These are phyloP conservation scores for Linyphia triangularis DNA, from an alignment of 2,888 invertebrate genomes.

Conservation along the genomic window DNA sequence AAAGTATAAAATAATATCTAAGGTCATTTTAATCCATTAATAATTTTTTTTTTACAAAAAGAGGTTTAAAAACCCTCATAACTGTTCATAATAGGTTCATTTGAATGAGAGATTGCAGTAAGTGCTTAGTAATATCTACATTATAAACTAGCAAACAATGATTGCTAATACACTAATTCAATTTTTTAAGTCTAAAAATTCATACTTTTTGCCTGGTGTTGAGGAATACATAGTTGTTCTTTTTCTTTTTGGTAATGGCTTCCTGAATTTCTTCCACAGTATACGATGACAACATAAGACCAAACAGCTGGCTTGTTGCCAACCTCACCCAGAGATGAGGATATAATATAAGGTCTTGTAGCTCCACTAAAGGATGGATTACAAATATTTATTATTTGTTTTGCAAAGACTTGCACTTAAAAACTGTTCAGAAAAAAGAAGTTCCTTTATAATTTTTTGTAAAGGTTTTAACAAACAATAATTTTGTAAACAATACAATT, in stretches of 20 bases:
- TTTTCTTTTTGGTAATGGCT: slow-evolving; percentile 56
- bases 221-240: slow-evolving; percentile 35
- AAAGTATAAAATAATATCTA: no score
- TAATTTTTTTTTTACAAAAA: no score
- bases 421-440: background rate
- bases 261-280: slow-evolving; percentile 83
- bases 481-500: no score
- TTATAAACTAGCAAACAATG: no score
- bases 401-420: background rate
- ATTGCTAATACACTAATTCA: no score
- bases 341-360: slow-evolving; percentile 84
- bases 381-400: no score
- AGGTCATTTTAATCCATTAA: no score
- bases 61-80: no score
- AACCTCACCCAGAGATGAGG: slow-evolving; percentile 93
- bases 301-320: slow-evolving; percentile 87
- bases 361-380: slow-evolving; percentile 36
- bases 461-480: background rate
- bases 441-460: background rate
- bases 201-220: slow-evolving; percentile 61
- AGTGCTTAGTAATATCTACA: no score
- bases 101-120: no score
- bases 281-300: slow-evolving; percentile 85
- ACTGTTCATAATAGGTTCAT: no score
- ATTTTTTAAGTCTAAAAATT: no score